phyloP scores from a whole-genome alignment of 1,140 invertebrate species.

The Thereuonema tuberculata region DNA sequence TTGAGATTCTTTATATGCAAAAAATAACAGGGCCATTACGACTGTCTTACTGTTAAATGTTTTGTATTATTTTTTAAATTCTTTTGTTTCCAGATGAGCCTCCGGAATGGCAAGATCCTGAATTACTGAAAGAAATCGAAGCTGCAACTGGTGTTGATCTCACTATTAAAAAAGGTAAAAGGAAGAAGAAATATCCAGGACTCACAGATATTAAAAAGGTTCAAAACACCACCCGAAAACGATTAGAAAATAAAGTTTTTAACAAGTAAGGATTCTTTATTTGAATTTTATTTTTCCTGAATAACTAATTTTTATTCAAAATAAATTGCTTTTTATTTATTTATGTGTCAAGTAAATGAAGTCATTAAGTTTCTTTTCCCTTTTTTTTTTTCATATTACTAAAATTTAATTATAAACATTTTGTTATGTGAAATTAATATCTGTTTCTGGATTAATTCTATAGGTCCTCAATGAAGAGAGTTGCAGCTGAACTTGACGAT shows the following conservation, averaged over 20 bases:
- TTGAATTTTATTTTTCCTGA: constrained; percentile 21
- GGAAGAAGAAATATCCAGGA: constrained; percentile 14
- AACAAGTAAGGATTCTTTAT: constrained; percentile 25
- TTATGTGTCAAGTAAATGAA: constrained; percentile 28
- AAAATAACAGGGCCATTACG: too few relatives aligned
- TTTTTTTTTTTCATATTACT: constrained; percentile 13
- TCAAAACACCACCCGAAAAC: constrained; percentile 15
- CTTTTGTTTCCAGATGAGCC: not conserved
- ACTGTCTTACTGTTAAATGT: too few relatives aligned
- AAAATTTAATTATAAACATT: too few relatives aligned
- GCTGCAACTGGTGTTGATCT: constrained; percentile 24
- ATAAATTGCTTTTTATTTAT: not conserved
- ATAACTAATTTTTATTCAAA: not conserved
- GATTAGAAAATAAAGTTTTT: constrained; percentile 22
- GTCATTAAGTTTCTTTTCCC: constrained; percentile 24
- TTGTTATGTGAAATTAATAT: too few relatives aligned
- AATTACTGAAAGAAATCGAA: constrained; percentile 39
- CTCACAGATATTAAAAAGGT: constrained; percentile 20
- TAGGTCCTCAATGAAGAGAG: constrained; percentile 23
- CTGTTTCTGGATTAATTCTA: too few relatives aligned
- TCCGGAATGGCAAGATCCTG: constrained; percentile 45
- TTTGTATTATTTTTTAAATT: not conserved
- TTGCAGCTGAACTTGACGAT: constrained; percentile 32
- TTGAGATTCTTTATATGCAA: too few relatives aligned
- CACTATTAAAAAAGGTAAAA: constrained; percentile 19